Percentiles rank a stretch among this genome's conserved stretches.
Evolutionary conservation across 2,888 invertebrate species (phyloP).

Genomic region (Lasius platythorax): DNA sequence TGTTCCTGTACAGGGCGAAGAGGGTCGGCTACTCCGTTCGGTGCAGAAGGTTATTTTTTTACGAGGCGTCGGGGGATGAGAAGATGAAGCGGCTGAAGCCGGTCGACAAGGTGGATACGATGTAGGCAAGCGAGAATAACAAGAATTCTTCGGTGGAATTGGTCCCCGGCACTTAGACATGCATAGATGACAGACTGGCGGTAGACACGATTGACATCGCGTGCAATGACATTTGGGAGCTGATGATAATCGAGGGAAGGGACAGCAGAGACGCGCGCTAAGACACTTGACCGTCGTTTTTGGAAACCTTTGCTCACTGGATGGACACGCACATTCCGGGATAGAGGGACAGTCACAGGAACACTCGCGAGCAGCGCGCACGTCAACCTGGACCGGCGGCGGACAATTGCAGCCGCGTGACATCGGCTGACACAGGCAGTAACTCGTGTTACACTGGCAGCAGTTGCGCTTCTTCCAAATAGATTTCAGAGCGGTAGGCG

Average conservation of each 20-base stretch:
- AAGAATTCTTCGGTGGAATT: constrained; percentile 49
- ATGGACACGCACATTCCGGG: constrained; percentile 78
- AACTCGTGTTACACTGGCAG: constrained; percentile 63
- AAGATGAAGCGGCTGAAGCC: constrained; percentile 28
- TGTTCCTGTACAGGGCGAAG: constrained; percentile 31
- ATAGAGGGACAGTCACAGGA: constrained; percentile 76
- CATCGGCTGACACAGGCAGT: constrained; percentile 77
- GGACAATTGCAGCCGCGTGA: constrained; percentile 78
- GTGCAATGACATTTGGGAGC: constrained; percentile 73
- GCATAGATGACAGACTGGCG: constrained; percentile 72
- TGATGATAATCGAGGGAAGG: constrained; percentile 68
- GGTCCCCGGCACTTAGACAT: constrained; percentile 67
- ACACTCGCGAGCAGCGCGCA: constrained; percentile 72
- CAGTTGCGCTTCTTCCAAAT: constrained; percentile 72
- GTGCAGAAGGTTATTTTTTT: constrained; percentile 15
- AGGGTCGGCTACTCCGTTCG: neutral
- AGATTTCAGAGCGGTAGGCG: constrained; percentile 58
- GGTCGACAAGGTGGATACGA: constrained; percentile 63
- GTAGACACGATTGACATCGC: constrained; percentile 72
- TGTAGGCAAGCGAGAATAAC: constrained; percentile 52
- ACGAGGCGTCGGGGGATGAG: constrained; percentile 22
- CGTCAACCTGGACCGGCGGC: constrained; percentile 77
- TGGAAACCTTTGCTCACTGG: constrained; percentile 77
- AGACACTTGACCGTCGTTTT: constrained; percentile 71
- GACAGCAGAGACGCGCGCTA: constrained; percentile 73